phyloP scores from a whole-genome alignment of 2,888 invertebrate species.

The Caenorhabditis angaria region DNA sequence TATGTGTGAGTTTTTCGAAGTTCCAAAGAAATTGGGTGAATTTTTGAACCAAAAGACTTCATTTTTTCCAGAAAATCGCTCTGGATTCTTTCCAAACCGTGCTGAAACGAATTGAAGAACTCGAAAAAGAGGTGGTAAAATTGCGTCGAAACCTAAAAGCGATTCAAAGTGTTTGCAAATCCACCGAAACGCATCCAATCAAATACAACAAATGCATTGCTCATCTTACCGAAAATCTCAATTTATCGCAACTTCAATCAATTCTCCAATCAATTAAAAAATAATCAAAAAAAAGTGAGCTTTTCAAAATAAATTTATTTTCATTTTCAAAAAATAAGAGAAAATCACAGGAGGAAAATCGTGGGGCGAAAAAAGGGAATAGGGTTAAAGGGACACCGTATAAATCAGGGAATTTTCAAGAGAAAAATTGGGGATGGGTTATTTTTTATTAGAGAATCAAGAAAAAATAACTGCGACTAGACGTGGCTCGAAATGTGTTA shows the following conservation, averaged over 20 bases:
- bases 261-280: neutral
- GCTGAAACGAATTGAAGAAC: neutral
- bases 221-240: neutral
- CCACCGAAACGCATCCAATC: neutral
- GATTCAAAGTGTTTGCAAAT: neutral
- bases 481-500: neutral
- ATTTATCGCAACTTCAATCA: neutral
- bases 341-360: neutral
- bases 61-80: slow-evolving; percentile 16
- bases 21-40: too few species aligned
- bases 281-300: neutral
- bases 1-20: slow-evolving; percentile 18
- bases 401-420: neutral
- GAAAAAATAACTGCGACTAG: neutral
- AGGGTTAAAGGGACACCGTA: neutral
- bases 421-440: too few species aligned
- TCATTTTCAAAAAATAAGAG: neutral
- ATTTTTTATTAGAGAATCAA: neutral
- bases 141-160: neutral
- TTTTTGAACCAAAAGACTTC: neutral
- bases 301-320: neutral
- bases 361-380: neutral
- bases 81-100: slow-evolving; percentile 17
- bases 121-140: neutral
- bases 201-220: neutral